Evolutionary conservation across 1,140 invertebrate species (phyloP), one percentile per base, ranked within the genome.

Genomic region (Drosophila orena): DNA sequence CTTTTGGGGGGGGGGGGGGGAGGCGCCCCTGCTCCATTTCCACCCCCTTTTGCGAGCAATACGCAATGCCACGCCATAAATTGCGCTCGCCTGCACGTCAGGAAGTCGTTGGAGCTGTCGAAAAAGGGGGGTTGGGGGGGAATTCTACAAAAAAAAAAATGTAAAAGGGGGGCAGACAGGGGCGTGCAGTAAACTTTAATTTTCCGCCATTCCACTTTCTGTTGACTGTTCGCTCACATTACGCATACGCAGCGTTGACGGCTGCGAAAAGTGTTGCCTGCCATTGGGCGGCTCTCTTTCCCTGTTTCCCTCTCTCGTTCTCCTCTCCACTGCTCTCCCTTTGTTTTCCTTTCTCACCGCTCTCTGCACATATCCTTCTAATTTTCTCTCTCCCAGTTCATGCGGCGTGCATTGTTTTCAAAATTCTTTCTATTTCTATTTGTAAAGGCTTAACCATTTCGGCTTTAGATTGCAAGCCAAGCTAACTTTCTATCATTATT

Each of bases 171-270:
- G 43, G 44, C 46, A 49, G 59, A 14, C 40, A 44, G 34, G 52
- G 56, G 44, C 38, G 47, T 47, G 59, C 57, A 47, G 42, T 24
- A 65, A 80, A 78, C 73, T 84, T 84, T 78, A 88, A 84, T 84
- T 84, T 89, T 77, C 77, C 73, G 69, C 44, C 80, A 80, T 89
- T 80, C 80, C 73, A 83, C 56, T 88, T 88, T 88, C 56, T 59
- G 40, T 47, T 61, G 59, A 42, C 17, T n/a, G 50, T 84, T 80
- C 69, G 83, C 61, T 69, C 60, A 73, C 57, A 83, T 89, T 89
- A 79, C 84, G 80, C 84, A 89, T 84, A 89, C 84, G 79, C 77
- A 77, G 56, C 72, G 84, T 88, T 43, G 30, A 60, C 44, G 38
- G 54, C 27, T 34, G 24, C 15, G 61, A 62, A 74, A 79, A 71